Base-by-base conservation (phyloP, 1,140 invertebrate species). In the Acromyrmex echinatior region DNA sequence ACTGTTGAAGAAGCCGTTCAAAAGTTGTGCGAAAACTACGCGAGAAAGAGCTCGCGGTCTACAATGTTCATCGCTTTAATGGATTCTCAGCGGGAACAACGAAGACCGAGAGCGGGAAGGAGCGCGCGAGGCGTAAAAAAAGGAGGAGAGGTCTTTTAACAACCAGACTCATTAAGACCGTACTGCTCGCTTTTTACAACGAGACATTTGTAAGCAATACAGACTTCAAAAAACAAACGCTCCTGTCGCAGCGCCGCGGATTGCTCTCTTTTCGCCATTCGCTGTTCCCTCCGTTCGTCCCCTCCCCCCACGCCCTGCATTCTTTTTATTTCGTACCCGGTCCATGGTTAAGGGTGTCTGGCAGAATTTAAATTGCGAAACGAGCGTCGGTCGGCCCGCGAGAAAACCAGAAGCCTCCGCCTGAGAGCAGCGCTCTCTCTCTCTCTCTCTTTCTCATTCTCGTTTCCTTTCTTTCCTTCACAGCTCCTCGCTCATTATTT, bases 201-300 rank as follows among this genome's bases (percentile, higher is more conserved):
- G 93, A 91, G 92, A 95, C 95, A 95, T 95, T 95, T 95, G 95
- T 95, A 95, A 95, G 95, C 95, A 95, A 95, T 95, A 95, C 93
- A 93, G 93, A 94, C 94, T 94, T 95, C 92, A 93, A 95, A 95
- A 95, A 95, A 95, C 94, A 92, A 95, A 95, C 93, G 93, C 91
- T 93, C 88, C 87, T 92, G 92, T 93, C 93, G 92, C 86, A 88
- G 71, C 80, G 70, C 39, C 70, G 80, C 66, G 66, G 56, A 71
- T 74, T 93, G 90, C 84, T 93, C 90, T 77, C 90, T 93, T 93
- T 93, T 93, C 84, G 87, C 66, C 84, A 58, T 91, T 92, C 79
- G 35, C 62, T 39, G 21, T 39, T 87, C 81, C 71, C 53, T n/a
- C 74, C 85, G 51, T 82, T 58, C 76, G 49, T 18, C 56, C 73